Percentiles rank a stretch among this genome's conserved stretches.
Conservation (phyloP, 2,888 invertebrate genomes). For the Ceramica pisi region DNA sequence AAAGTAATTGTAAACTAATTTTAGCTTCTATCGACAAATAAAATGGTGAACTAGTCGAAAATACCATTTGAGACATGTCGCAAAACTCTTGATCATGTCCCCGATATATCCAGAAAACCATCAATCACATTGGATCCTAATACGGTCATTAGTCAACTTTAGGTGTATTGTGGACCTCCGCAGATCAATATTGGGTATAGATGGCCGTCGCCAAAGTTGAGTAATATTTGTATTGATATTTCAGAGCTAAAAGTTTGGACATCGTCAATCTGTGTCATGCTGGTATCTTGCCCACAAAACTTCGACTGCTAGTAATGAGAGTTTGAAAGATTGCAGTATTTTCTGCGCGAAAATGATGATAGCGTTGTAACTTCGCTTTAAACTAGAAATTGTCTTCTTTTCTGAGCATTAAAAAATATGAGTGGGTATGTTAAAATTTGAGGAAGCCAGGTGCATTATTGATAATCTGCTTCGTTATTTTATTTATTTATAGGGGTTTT, state of each 20-base stretch:
- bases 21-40: neutral
- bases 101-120: neutral
- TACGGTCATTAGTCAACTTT: slow-evolving; percentile 37
- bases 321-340: slow-evolving; percentile 50
- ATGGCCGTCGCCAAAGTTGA: slow-evolving; percentile 32
- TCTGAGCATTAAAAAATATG: neutral
- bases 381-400: neutral
- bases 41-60: neutral
- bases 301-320: slow-evolving; percentile 38
- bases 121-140: slow-evolving; percentile 25
- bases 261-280: slow-evolving; percentile 49
- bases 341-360: neutral
- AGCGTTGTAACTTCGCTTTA: neutral
- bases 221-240: slow-evolving; percentile 48
- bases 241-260: slow-evolving; percentile 39
- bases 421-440: neutral
- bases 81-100: neutral
- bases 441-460: neutral
- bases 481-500: too few species aligned
- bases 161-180: neutral
- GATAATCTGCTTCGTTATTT: neutral
- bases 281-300: slow-evolving; percentile 37
- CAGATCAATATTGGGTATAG: slow-evolving; percentile 36
- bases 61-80: neutral
- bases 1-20: neutral